Base-by-base conservation (phyloP, 1,140 invertebrate species). In the Macrosteles quadrilineatus region DNA sequence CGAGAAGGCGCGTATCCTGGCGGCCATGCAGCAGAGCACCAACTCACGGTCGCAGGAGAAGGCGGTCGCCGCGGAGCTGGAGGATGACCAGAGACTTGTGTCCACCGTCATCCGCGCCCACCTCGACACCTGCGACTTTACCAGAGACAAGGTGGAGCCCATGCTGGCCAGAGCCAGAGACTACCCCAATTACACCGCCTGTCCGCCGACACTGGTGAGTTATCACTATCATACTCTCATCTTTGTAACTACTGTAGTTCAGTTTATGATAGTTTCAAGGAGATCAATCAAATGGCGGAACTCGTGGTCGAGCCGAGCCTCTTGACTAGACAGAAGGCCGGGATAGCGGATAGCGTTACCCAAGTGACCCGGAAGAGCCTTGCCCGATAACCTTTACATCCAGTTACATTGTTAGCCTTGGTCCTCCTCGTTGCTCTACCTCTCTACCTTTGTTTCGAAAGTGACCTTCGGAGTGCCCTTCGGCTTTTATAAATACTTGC, bases 1-100 rank as follows among this genome's bases (percentile, higher is more conserved):
- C 74, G 97, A 99, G 83, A 99, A 99, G 84, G 97, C 96, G 73
- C 93, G 97, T 75, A 98, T 99, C 78, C 86, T 98, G 76, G 97
- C 97, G 73, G 97, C 98, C 76, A 99, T 99, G 97, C 96, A 98
- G 83, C 94, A 95, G 79, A 95, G 92, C 74, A 92, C 92, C 69
- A 93, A 93, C 78, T 93, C 93, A 72, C 90, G 93, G 78, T 92
- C 92, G 68, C 91, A 96, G 77, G 93, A 96, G 78, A 91, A 94
- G 76, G 92, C 92, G 2, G 87, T 98, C 29, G 87, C 91, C 55
- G 91, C 91, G 12, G 94, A 98, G 81, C 83, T 99, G 72, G 94
- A 97, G 73, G 96, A 98, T 79, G 93, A 96, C 76, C 88, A 90
- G 74, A 86, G 91, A 72, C 83, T 97, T 29, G 81, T 95, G 45